A percentile compares a stretch with the other conserved stretches of the same genome.
These are phyloP conservation scores for Aythya baeri DNA, from an alignment of 2,113 vertebrate species.

Conservation along the genomic window DNA sequence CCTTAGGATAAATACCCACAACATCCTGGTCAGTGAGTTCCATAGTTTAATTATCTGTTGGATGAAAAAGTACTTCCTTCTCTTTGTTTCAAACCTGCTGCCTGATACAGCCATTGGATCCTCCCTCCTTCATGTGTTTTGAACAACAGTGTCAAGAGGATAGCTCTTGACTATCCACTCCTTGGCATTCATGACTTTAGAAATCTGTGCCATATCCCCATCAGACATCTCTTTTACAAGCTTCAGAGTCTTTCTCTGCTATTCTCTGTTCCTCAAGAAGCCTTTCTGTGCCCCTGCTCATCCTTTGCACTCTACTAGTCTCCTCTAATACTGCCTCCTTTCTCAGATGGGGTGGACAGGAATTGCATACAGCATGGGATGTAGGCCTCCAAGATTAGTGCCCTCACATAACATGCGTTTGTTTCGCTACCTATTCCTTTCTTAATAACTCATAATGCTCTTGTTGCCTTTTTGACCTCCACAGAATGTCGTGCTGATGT, in stretches of 20 bases:
- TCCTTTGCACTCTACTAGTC: background rate
- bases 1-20: slow-evolving; percentile 51
- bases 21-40: slow-evolving; percentile 52
- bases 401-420: background rate
- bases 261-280: background rate
- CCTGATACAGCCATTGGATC: background rate
- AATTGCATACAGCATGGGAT: background rate
- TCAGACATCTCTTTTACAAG: background rate
- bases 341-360: fast-evolving
- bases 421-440: background rate
- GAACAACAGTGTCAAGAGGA: background rate
- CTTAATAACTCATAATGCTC: background rate
- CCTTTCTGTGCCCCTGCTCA: background rate
- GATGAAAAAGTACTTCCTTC: slow-evolving; percentile 10
- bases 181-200: background rate
- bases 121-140: background rate
- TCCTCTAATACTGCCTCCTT: background rate
- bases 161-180: background rate
- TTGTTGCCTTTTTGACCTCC: background rate
- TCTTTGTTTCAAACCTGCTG: background rate
- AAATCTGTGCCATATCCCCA: background rate
- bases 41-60: slow-evolving; percentile 26
- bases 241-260: background rate
- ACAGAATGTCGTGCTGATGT: background rate
- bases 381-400: background rate